phyloP scores from a whole-genome alignment of 2,797 vertebrate species.

The Liasis olivaceus region DNA sequence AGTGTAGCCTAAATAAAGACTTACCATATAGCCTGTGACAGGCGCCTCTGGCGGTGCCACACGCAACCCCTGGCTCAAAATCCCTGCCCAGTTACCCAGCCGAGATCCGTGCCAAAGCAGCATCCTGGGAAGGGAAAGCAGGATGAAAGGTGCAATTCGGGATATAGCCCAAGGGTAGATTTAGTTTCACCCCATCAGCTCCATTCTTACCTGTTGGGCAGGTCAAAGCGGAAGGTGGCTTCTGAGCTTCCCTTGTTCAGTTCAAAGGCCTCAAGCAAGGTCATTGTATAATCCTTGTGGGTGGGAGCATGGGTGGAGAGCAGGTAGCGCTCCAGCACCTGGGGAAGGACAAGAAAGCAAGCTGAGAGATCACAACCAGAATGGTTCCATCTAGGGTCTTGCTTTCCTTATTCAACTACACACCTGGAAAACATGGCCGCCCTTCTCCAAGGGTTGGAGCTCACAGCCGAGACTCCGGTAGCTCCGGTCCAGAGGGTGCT shows the following conservation, averaged over 20 bases:
- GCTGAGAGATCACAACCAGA: neutral
- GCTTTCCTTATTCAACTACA: neutral
- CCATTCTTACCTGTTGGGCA: slow-evolving; percentile 80
- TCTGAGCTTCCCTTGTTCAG: slow-evolving; percentile 76
- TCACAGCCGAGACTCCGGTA: slow-evolving; percentile 81
- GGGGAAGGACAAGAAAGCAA: neutral
- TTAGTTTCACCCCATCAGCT: neutral
- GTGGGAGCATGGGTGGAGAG: slow-evolving; percentile 86
- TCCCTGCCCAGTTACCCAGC: slow-evolving; percentile 89
- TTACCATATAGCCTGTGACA: slow-evolving; percentile 90
- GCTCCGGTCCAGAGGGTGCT: slow-evolving; percentile 85
- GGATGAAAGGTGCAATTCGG: too few relatives aligned
- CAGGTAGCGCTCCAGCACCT: slow-evolving; percentile 85
- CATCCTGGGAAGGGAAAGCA: slow-evolving; percentile 72
- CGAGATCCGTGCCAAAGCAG: slow-evolving; percentile 92
- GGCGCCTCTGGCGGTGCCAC: slow-evolving; percentile 90
- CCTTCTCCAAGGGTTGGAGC: slow-evolving; percentile 75
- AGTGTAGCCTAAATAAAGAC: slow-evolving; percentile 3
- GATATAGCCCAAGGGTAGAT: neutral
- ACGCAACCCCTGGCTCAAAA: slow-evolving; percentile 86
- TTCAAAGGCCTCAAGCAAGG: slow-evolving; percentile 81
- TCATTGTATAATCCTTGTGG: slow-evolving; percentile 86
- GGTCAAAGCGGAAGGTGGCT: slow-evolving; percentile 75
- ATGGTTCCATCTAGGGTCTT: too few relatives aligned
- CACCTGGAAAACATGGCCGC: slow-evolving; percentile 77